Conservation (phyloP, 2,888 invertebrate genomes). For the Hemithea aestivaria region DNA sequence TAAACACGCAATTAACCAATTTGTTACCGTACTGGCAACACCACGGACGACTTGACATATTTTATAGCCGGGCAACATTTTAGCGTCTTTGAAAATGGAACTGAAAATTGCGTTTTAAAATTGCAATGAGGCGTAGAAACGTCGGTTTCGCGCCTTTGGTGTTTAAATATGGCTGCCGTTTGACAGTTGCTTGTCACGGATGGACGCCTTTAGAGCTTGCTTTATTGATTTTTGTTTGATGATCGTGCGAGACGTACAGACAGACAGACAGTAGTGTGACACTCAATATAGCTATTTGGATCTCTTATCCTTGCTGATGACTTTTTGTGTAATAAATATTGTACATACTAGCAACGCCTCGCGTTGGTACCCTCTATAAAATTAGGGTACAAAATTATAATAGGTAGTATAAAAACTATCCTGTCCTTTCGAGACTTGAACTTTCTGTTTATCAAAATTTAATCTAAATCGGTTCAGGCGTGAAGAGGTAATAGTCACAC, state of each 20-base stretch:
- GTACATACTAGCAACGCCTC: too few species aligned
- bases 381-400: too few species aligned
- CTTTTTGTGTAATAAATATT: too few species aligned
- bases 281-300: too few species aligned
- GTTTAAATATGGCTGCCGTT: conserved; percentile 51
- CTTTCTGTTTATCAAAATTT: too few species aligned
- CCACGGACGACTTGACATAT: conserved; percentile 47
- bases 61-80: conserved; percentile 72
- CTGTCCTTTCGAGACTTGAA: too few species aligned
- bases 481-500: too few species aligned
- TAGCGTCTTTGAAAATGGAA: conserved; percentile 67
- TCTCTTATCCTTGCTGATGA: too few species aligned
- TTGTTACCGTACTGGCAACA: conserved; percentile 63
- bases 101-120: conserved; percentile 64
- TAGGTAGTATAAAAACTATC: too few species aligned
- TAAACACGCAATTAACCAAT: conserved; percentile 66
- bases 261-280: too few species aligned
- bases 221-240: conserved; percentile 7
- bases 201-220: conserved; percentile 6
- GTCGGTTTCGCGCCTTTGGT: conserved; percentile 50
- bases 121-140: conserved; percentile 64
- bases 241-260: background rate
- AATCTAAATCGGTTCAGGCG: too few species aligned
- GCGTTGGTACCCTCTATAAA: too few species aligned
- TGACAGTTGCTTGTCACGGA: conserved; percentile 13